phyloP scores from a whole-genome alignment of 2,888 invertebrate genomes.

The Caenorhabditis becei region DNA sequence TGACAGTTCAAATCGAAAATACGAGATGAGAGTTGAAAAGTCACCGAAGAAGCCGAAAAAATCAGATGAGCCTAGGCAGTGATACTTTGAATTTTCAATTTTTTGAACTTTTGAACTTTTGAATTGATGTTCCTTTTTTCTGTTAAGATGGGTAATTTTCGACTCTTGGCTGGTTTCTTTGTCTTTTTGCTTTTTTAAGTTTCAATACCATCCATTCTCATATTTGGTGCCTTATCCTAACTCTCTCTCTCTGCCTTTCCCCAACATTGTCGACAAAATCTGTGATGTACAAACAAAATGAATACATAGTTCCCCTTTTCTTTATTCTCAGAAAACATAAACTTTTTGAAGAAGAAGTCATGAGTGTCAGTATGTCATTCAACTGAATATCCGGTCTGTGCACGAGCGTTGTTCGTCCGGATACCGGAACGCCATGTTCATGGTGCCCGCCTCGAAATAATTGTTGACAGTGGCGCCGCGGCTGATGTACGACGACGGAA shows the following conservation, averaged over 20 bases:
- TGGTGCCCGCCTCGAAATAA: constrained; percentile 75
- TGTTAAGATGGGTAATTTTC: constrained; percentile 54
- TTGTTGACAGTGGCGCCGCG: constrained; percentile 70
- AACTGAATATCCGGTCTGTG: constrained; percentile 63
- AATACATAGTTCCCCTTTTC: constrained; percentile 13
- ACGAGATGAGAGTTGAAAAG: constrained; percentile 70
- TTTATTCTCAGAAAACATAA: constrained; percentile 9
- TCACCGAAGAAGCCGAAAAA: constrained; percentile 59
- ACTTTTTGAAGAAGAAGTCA: constrained; percentile 11
- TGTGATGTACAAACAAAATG: constrained; percentile 50
- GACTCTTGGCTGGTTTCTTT: constrained; percentile 34
- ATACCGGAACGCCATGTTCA: constrained; percentile 77
- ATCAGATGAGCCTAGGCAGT: constrained; percentile 12
- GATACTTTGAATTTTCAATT: neutral
- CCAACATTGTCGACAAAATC: constrained; percentile 58
- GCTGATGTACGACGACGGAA: constrained; percentile 71
- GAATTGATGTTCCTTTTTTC: too few species aligned
- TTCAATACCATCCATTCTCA: neutral
- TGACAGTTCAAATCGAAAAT: constrained; percentile 59
- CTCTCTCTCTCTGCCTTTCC: constrained; percentile 30
- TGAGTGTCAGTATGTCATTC: constrained; percentile 34
- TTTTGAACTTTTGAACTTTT: constrained; percentile 1
- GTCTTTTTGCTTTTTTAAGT: constrained; percentile 8
- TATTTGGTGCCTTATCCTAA: constrained; percentile 22
- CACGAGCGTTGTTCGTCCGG: constrained; percentile 73